These are phyloP conservation scores for Sipha flava DNA, from an alignment of 1,140 invertebrate species.

Conservation along the genomic window DNA sequence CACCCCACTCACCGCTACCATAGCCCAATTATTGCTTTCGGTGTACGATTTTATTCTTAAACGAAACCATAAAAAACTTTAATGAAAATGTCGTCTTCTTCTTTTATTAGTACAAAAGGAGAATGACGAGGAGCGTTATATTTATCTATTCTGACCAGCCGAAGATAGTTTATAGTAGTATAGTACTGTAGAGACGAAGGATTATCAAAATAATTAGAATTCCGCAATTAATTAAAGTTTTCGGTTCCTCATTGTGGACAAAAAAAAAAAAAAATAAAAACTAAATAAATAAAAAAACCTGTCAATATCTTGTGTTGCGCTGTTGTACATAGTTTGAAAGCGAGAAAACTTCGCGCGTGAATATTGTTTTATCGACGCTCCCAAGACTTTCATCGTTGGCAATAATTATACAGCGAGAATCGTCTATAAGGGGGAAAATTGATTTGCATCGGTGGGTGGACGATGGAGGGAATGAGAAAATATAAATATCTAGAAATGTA, in stretches of 20 bases:
- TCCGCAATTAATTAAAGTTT: slow-evolving; percentile 26
- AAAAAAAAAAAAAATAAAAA: too few species aligned
- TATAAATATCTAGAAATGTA: neutral
- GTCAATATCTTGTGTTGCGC: neutral
- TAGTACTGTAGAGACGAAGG: neutral
- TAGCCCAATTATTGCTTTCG: neutral
- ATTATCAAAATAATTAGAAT: slow-evolving; percentile 30
- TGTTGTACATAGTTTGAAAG: neutral
- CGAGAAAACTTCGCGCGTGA: slow-evolving; percentile 8
- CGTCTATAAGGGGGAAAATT: neutral
- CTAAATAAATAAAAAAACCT: too few species aligned
- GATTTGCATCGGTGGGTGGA: neutral
- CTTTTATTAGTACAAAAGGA: neutral
- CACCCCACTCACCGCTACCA: neutral
- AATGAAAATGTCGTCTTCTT: neutral
- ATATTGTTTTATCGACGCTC: neutral
- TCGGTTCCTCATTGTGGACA: neutral
- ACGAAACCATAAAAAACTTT: neutral
- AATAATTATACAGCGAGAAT: neutral
- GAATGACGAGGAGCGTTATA: neutral
- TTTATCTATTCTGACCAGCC: neutral
- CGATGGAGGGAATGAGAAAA: neutral
- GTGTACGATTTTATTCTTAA: neutral
- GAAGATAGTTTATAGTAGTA: neutral
- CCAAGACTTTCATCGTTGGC: neutral